A percentile compares a stretch with the other conserved stretches of the same genome.
phyloP scores from a whole-genome alignment of 2,797 vertebrate genomes.

The Fratercula arctica region DNA sequence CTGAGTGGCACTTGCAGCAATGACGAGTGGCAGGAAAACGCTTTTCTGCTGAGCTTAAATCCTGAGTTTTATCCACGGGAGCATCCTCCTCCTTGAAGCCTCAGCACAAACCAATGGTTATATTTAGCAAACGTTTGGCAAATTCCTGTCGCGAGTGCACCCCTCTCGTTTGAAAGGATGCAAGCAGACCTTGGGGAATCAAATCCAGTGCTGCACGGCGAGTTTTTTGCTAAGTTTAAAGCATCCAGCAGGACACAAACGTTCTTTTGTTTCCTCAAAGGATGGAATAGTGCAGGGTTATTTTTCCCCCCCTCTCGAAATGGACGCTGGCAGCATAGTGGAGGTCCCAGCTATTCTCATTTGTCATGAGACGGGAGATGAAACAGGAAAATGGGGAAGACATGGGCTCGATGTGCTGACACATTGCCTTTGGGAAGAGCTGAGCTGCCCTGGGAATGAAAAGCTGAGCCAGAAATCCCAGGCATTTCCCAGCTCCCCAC shows the following conservation, averaged over 20 bases:
- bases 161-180: not conserved
- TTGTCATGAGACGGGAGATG: not conserved
- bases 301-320: not conserved
- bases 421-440: not conserved
- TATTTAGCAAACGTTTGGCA: not conserved
- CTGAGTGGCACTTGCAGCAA: not conserved
- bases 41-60: not conserved
- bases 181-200: not conserved
- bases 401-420: not conserved
- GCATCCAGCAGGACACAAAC: not conserved
- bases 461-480: conserved; percentile 27
- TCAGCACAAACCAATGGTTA: not conserved
- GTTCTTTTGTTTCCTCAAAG: conserved; percentile 1
- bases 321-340: not conserved
- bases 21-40: not conserved
- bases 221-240: not conserved
- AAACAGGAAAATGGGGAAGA: not conserved
- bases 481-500: conserved; percentile 53
- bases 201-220: not conserved
- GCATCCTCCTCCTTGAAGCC: not conserved
- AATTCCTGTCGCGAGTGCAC: not conserved
- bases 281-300: not conserved
- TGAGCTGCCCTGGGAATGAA: not conserved
- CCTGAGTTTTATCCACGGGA: not conserved
- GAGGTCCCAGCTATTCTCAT: not conserved